A percentile compares a stretch with the other conserved stretches of the same genome.
Evolutionary conservation across 2,113 vertebrate genomes (phyloP).

Genomic region (Pseudorasbora parva): DNA sequence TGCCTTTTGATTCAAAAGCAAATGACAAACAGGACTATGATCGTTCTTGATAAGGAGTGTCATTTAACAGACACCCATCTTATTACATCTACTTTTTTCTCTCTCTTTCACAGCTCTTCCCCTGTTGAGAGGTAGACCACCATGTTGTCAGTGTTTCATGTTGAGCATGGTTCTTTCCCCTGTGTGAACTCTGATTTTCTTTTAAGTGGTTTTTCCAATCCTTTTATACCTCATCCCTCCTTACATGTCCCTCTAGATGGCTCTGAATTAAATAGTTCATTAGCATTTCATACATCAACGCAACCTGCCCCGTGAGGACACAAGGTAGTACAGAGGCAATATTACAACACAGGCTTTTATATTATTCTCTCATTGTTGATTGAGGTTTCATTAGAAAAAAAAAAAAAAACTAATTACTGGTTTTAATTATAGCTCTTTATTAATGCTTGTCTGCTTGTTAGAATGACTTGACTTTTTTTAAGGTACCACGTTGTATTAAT

Average conservation of each 20-base stretch:
- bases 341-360: constrained; percentile 60
- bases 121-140: constrained; percentile 28
- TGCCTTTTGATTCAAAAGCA: constrained; percentile 12
- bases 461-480: constrained; percentile 55
- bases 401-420: constrained; percentile 72
- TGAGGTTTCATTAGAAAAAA: constrained; percentile 66
- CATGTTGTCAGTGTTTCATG: constrained; percentile 29
- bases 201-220: constrained; percentile 40
- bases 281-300: constrained; percentile 68
- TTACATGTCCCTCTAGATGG: constrained; percentile 49
- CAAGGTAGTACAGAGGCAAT: constrained; percentile 61
- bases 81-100: neutral
- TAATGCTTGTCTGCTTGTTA: constrained; percentile 64
- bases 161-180: constrained; percentile 18
- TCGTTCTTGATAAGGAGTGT: constrained; percentile 28
- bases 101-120: neutral
- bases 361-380: constrained; percentile 73
- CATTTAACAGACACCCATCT: constrained; percentile 10
- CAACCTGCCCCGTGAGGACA: constrained; percentile 61
- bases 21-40: constrained; percentile 3
- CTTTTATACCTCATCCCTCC: constrained; percentile 42
- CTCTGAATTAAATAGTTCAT: constrained; percentile 66
- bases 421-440: constrained; percentile 75
- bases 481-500: neutral
- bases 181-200: constrained; percentile 43